Evolutionary conservation across 2,113 vertebrate genomes (phyloP).

Genomic region (Actenoides hombroni): DNA sequence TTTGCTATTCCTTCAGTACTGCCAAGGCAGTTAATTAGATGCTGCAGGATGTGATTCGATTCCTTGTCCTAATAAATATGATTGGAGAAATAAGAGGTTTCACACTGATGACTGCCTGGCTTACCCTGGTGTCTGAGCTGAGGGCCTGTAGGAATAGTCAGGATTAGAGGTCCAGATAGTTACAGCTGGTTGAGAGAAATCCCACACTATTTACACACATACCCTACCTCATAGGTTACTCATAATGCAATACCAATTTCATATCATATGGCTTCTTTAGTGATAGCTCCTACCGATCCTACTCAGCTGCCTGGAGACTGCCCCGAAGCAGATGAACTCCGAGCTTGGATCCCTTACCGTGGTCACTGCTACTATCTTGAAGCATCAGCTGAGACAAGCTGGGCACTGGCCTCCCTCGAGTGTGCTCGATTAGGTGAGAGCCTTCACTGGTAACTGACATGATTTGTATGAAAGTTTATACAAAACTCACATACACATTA

Average conservation of each 20-base stretch:
- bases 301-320: constrained; percentile 87
- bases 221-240: not conserved
- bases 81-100: not conserved
- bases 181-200: not conserved
- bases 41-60: not conserved
- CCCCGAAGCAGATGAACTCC: constrained; percentile 72
- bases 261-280: constrained; percentile 53
- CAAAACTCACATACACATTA: not conserved
- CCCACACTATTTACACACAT: not conserved
- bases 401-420: constrained; percentile 86
- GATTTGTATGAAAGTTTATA: not conserved
- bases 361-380: constrained; percentile 85
- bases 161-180: not conserved
- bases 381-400: constrained; percentile 71
- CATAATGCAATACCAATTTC: not conserved
- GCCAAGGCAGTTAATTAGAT: not conserved
- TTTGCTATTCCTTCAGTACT: not conserved
- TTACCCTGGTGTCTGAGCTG: not conserved
- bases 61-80: not conserved
- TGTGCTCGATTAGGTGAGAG: constrained; percentile 84
- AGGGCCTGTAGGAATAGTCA: not conserved
- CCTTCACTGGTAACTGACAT: not conserved
- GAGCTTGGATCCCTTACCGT: constrained; percentile 86
- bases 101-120: not conserved
- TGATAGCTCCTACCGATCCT: constrained; percentile 80